Conservation (phyloP, 1,140 invertebrate species). For the Drosophila equinoxialis region DNA sequence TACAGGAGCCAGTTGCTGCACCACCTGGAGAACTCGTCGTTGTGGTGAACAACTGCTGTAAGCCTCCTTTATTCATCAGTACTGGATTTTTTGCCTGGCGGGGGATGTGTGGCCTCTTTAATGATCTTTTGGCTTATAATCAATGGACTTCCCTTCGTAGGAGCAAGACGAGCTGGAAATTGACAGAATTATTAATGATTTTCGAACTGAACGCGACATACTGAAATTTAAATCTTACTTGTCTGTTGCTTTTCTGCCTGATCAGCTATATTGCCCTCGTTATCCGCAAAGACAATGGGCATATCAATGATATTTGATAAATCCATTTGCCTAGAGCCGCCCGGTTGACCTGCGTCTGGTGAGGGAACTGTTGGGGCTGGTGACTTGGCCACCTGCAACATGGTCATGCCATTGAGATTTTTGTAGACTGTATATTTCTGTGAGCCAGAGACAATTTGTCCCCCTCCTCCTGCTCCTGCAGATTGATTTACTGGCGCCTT, state of each 20-base stretch:
- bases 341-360: too few species aligned
- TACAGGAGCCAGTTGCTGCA: background rate
- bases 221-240: conserved; percentile 22
- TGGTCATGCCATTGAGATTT: conserved; percentile 78
- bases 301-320: conserved; percentile 87
- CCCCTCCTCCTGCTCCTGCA: background rate
- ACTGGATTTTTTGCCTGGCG: conserved; percentile 44
- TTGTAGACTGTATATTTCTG: conserved; percentile 83
- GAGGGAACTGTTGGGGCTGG: background rate
- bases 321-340: conserved; percentile 76
- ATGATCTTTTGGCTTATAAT: conserved; percentile 80
- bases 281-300: conserved; percentile 88
- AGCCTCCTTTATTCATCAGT: conserved; percentile 65
- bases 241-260: conserved; percentile 40
- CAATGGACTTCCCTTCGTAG: conserved; percentile 47
- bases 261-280: conserved; percentile 83
- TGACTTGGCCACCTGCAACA: conserved; percentile 56
- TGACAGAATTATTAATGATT: background rate
- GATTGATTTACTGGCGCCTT: conserved; percentile 63
- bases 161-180: conserved; percentile 25
- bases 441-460: conserved; percentile 25
- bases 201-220: background rate
- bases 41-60: conserved; percentile 60
- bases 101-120: conserved; percentile 59
- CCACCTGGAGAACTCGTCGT: background rate